phyloP scores from a whole-genome alignment of 2,113 vertebrate genomes.

The Silurus meridionalis region DNA sequence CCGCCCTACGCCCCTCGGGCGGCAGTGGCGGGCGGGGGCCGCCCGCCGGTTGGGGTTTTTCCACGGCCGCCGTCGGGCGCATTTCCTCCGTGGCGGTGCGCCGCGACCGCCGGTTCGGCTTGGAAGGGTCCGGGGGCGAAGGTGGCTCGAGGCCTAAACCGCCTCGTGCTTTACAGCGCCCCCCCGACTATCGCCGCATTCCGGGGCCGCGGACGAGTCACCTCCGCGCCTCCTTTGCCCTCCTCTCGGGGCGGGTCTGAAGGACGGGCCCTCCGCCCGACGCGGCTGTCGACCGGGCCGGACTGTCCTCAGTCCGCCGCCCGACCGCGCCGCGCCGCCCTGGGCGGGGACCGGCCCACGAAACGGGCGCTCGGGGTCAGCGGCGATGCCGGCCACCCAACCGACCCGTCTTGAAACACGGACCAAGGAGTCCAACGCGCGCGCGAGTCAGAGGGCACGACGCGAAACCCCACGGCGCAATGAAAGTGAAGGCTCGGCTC shows the following conservation, averaged over 20 bases:
- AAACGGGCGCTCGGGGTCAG: too few relatives aligned
- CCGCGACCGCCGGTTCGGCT: constrained; percentile 3
- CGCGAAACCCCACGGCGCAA: too few relatives aligned
- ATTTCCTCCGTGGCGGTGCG: neutral
- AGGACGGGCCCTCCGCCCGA: constrained; percentile 5
- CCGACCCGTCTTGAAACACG: too few relatives aligned
- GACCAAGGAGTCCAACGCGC: too few relatives aligned
- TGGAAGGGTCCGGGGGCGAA: constrained; percentile 31
- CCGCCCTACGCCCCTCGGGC: too few relatives aligned
- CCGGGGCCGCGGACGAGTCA: neutral
- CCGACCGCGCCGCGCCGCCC: too few relatives aligned
- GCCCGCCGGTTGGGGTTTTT: neutral
- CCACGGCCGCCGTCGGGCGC: constrained; percentile 2
- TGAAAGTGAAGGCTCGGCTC: too few relatives aligned
- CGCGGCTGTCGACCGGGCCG: constrained; percentile 2
- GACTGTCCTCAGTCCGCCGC: too few relatives aligned
- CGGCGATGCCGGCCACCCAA: too few relatives aligned
- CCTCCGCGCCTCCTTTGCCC: neutral
- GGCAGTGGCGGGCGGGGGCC: too few relatives aligned
- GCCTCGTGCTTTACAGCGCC: constrained; percentile 22
- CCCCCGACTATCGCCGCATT: constrained; percentile 25
- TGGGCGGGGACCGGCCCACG: too few relatives aligned
- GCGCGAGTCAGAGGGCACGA: too few relatives aligned
- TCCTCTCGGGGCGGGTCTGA: neutral
- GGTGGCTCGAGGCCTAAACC: constrained; percentile 3